Evolutionary conservation across 2,113 vertebrate species (phyloP).

Genomic region (Zapus hudsonius): DNA sequence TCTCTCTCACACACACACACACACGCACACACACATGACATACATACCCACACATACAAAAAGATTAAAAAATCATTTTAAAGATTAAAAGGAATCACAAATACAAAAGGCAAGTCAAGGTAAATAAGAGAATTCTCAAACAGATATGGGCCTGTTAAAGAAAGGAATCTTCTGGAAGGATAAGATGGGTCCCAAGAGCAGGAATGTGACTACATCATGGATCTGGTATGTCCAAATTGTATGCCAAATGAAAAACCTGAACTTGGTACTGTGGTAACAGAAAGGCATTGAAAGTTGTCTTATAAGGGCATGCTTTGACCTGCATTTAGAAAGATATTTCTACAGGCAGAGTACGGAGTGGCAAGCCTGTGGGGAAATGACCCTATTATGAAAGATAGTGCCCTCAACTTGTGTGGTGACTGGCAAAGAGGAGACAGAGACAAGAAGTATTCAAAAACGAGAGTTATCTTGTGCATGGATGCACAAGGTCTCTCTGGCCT

Average conservation of each 20-base stretch:
- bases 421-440: neutral
- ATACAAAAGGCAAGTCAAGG: neutral
- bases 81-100: neutral
- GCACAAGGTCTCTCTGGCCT: neutral
- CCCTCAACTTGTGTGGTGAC: neutral
- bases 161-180: no score
- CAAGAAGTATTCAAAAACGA: neutral
- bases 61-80: no score
- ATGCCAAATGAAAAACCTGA: neutral
- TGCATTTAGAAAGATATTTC: neutral
- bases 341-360: neutral
- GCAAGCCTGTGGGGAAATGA: neutral
- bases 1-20: no score
- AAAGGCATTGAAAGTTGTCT: neutral
- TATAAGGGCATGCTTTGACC: neutral
- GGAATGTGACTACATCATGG: no score
- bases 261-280: neutral
- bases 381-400: neutral
- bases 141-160: neutral
- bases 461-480: no score
- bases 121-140: neutral
- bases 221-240: neutral
- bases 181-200: no score
- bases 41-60: no score
- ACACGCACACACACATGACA: no score